Evolutionary conservation across 2,113 vertebrate genomes (phyloP).

Genomic region (Pomatorhinus ruficollis): DNA sequence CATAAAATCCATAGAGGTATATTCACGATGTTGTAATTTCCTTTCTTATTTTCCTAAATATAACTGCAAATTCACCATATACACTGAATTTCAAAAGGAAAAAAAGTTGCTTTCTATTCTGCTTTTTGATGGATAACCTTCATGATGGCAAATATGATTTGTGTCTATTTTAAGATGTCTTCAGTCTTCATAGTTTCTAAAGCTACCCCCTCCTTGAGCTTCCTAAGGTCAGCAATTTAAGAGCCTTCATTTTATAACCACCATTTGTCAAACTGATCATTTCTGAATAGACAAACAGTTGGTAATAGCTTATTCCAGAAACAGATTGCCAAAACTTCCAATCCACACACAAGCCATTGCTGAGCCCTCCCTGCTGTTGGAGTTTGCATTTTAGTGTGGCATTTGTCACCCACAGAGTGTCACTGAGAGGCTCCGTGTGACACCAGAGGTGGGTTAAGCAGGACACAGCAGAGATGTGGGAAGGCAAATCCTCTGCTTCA

Average conservation of each 20-base stretch:
- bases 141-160: not conserved
- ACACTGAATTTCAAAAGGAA: not conserved
- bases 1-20: not conserved
- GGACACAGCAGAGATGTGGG: rapidly evolving
- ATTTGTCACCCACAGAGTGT: not conserved
- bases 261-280: not conserved
- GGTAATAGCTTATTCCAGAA: not conserved
- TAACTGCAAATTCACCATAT: not conserved
- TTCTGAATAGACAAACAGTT: not conserved
- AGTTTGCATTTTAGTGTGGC: not conserved
- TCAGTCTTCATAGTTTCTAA: not conserved
- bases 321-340: not conserved
- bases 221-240: not conserved
- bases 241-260: not conserved
- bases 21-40: not conserved
- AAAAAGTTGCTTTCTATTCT: not conserved
- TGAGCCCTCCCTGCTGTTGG: not conserved
- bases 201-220: not conserved
- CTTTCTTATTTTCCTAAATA: not conserved
- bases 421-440: rapidly evolving
- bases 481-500: not conserved
- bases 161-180: not conserved
- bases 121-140: not conserved
- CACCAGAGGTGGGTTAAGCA: not conserved
- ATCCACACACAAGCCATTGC: not conserved